Evolutionary conservation across 2,113 vertebrate species (phyloP).

Genomic region (Crotophaga sulcirostris): DNA sequence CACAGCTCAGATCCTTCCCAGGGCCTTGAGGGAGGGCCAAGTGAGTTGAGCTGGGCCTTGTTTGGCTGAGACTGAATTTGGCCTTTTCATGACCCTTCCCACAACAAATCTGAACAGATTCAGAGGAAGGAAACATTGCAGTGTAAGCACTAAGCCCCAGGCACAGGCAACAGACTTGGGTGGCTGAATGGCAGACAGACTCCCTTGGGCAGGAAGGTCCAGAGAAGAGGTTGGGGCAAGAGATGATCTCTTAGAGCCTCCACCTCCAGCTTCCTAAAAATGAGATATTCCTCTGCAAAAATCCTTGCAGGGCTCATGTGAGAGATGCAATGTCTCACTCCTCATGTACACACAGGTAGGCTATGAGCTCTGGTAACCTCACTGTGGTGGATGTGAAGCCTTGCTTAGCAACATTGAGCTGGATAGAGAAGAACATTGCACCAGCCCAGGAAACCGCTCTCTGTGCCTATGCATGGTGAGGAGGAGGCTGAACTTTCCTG

Average conservation of each 20-base stretch:
- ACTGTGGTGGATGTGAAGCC: background rate
- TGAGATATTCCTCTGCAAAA: background rate
- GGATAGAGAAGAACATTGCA: background rate
- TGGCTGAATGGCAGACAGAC: background rate
- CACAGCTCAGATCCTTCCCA: background rate
- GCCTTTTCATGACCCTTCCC: background rate
- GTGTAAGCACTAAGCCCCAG: background rate
- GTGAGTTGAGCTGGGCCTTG: background rate
- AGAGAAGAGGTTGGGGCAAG: background rate
- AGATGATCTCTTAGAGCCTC: background rate
- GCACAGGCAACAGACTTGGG: background rate
- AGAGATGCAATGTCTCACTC: background rate
- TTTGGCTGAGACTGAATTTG: background rate
- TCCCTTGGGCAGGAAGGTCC: background rate
- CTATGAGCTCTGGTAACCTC: background rate
- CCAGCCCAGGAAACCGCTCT: background rate
- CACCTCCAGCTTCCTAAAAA: background rate
- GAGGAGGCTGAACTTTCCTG: background rate
- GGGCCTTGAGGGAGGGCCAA: background rate
- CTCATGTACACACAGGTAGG: background rate
- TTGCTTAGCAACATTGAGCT: background rate
- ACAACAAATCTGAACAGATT: background rate
- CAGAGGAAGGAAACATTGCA: background rate
- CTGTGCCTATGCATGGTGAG: rapidly evolving
- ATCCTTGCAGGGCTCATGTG: background rate